Conservation (phyloP, 2,113 vertebrate genomes). For the Himantopus leucocephalus region DNA sequence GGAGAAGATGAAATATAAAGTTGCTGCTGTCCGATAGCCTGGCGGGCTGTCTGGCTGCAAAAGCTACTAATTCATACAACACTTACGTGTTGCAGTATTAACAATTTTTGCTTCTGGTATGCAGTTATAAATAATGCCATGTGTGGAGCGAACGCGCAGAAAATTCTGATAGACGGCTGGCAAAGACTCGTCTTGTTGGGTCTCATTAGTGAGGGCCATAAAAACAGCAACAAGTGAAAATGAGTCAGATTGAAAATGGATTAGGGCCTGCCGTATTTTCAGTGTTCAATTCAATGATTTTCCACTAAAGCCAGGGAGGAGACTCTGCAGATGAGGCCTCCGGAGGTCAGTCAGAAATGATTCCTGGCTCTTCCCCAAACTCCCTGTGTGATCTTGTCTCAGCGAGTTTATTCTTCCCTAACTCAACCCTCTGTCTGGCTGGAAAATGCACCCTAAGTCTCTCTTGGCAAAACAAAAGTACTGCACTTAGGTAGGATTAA, state of each 20-base stretch:
- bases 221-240: not conserved
- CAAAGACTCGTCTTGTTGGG: not conserved
- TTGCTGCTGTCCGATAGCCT: not conserved
- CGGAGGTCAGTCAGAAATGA: not conserved
- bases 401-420: not conserved
- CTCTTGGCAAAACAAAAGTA: not conserved
- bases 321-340: not conserved
- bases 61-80: not conserved
- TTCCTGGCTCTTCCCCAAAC: not conserved
- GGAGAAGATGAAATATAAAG: not conserved
- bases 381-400: not conserved
- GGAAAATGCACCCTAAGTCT: not conserved
- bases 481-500: not conserved
- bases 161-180: not conserved
- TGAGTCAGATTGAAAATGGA: not conserved
- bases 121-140: not conserved
- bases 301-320: not conserved
- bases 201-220: not conserved
- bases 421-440: not conserved
- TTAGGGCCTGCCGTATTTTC: not conserved
- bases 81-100: not conserved
- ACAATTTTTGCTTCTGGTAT: not conserved
- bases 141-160: not conserved
- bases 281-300: not conserved
- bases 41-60: not conserved